Base-by-base conservation (phyloP, 2,888 invertebrate genomes). In the Serrognathus titanus region DNA sequence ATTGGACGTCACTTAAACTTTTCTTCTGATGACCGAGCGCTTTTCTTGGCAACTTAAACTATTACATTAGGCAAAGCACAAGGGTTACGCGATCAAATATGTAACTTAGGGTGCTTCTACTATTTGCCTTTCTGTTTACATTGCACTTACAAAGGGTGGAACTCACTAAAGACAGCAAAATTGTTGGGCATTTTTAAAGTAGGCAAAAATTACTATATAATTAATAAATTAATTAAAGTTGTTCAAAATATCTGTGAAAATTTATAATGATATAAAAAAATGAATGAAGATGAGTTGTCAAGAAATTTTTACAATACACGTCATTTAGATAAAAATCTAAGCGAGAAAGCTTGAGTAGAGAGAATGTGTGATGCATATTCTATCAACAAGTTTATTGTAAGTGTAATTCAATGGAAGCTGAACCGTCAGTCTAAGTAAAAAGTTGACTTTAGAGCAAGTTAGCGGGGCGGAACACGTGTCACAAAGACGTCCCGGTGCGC, bases 381-480 rank as follows among this genome's bases (percentile, higher is more conserved):
- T 67, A 68, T 68, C 63, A 64, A 62, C 61, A 60, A 60, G 65
- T 69, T 65, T 66, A 69, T 70, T 67, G 66, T 67, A 70, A 69
- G 60, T 65, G 65, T 68, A 66, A 68, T 66, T 68, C 63, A 64
- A 68, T 69, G 66, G 65, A 67, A 62, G 66, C 59, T 62, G 66
- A 60, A 65, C 67, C 67, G 67, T 66, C 68, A 69, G 62, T 67
- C 66, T 63, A 63, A 68, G 70, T 69, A 71, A 70, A 72, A 71
- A 71, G 69, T 70, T 69, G 69, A 69, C 70, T 69, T 69, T 64
- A 66, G 66, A 68, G 66, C 66, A 67, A 72, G 68, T 70, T 69
- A 69, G 67, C 65, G 63, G 65, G 67, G 64, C 62, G 66, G 69
- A 69, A 72, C 71, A 72, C 70, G 70, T 71, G 71, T 71, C 71